Conservation (phyloP, 2,888 invertebrate species). For the Blastobasis adustella region DNA sequence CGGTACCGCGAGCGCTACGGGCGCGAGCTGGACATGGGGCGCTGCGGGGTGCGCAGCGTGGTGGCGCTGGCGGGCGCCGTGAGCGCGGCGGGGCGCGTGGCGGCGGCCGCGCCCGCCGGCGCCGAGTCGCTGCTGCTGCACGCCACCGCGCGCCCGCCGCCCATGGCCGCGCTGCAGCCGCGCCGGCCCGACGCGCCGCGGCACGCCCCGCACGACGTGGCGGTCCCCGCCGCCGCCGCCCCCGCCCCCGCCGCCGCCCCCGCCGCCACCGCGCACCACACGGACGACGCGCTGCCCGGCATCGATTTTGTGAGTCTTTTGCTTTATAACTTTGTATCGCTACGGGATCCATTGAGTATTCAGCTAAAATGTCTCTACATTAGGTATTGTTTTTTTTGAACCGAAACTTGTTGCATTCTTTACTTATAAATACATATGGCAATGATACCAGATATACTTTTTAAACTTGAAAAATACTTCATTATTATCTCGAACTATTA, state of each 20-base stretch:
- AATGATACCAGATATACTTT: too few species aligned
- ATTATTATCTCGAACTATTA: too few species aligned
- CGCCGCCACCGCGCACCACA: slow-evolving; percentile 8
- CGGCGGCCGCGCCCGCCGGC: slow-evolving; percentile 29
- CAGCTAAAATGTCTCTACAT: too few species aligned
- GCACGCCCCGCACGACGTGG: slow-evolving; percentile 2
- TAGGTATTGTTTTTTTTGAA: too few species aligned
- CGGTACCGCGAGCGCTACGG: slow-evolving; percentile 38
- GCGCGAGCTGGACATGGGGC: slow-evolving; percentile 42
- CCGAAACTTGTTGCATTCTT: too few species aligned
- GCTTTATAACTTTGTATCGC: too few species aligned
- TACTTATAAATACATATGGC: too few species aligned
- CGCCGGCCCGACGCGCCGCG: slow-evolving; percentile 7
- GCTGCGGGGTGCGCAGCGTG: slow-evolving; percentile 47
- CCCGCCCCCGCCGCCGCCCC: slow-evolving; percentile 8
- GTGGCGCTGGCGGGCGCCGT: slow-evolving; percentile 32
- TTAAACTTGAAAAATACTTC: too few species aligned
- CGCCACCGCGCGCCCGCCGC: slow-evolving; percentile 10
- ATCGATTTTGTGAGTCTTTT: slow-evolving; percentile 40
- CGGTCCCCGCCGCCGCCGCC: slow-evolving; percentile 3
- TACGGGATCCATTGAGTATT: too few species aligned
- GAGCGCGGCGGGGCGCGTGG: slow-evolving; percentile 18
- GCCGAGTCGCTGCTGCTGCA: slow-evolving; percentile 11
- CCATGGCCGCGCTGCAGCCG: slow-evolving; percentile 10
- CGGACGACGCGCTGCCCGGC: slow-evolving; percentile 48